phyloP scores from a whole-genome alignment of 2,888 invertebrate species.

The Merodon equestris region DNA sequence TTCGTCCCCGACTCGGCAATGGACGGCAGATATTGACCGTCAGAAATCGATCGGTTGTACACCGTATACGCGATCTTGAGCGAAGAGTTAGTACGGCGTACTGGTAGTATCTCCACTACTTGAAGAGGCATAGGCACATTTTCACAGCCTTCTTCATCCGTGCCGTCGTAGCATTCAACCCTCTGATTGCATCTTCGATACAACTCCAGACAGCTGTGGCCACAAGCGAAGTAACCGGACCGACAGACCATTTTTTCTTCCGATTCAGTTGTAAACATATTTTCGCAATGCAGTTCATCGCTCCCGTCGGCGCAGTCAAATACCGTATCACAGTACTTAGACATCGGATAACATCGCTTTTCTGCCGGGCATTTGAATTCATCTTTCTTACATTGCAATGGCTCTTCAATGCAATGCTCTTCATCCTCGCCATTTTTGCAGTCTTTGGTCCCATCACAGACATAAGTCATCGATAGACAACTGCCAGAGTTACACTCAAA shows the following conservation, averaged over 20 bases:
- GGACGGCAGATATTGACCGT: slow-evolving; percentile 84
- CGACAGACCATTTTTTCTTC: slow-evolving; percentile 41
- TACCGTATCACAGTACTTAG: slow-evolving; percentile 80
- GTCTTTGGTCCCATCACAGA: slow-evolving; percentile 81
- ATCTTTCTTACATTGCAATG: slow-evolving; percentile 73
- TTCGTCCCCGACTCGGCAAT: slow-evolving; percentile 79
- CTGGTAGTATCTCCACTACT: slow-evolving; percentile 83
- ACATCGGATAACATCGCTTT: slow-evolving; percentile 81
- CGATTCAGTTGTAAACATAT: slow-evolving; percentile 53
- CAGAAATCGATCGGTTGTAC: slow-evolving; percentile 73
- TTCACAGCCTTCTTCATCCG: slow-evolving; percentile 86
- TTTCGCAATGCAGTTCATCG: slow-evolving; percentile 80
- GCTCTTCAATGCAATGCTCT: slow-evolving; percentile 77
- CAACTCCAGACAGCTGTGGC: slow-evolving; percentile 82
- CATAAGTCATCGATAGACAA: slow-evolving; percentile 81
- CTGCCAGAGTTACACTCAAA: slow-evolving; percentile 76
- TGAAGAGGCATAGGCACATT: slow-evolving; percentile 78
- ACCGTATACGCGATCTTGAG: slow-evolving; percentile 83
- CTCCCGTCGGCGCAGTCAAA: slow-evolving; percentile 81
- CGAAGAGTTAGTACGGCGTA: slow-evolving; percentile 82
- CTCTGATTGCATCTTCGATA: slow-evolving; percentile 84
- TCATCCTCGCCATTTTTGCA: slow-evolving; percentile 84
- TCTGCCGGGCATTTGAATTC: slow-evolving; percentile 83
- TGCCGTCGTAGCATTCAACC: slow-evolving; percentile 86
- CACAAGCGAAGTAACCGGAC: slow-evolving; percentile 81